Evolutionary conservation across 1,140 invertebrate genomes (phyloP).

Genomic region (Carposina sasakii): DNA sequence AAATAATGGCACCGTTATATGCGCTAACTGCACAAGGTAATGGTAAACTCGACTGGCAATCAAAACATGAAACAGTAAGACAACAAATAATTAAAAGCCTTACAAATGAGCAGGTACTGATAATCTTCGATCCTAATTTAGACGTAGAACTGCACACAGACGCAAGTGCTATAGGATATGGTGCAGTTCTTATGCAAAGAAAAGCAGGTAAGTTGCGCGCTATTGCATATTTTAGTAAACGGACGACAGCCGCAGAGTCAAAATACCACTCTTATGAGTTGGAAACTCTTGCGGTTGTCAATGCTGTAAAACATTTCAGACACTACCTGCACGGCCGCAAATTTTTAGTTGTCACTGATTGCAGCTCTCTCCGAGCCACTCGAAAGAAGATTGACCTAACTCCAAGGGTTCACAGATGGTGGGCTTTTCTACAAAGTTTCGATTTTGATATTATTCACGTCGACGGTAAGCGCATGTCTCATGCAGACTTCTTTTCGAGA

Average conservation of each 20-base stretch:
- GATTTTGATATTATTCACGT: not conserved
- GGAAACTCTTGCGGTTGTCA: constrained; percentile 23
- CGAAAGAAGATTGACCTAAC: too few relatives aligned
- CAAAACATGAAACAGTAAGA: too few relatives aligned
- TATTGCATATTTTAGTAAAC: not conserved
- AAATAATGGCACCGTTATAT: not conserved
- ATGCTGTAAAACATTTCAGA: constrained; percentile 31
- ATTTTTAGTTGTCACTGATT: constrained; percentile 26
- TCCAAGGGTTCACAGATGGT: not conserved
- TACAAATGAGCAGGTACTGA: constrained; percentile 26
- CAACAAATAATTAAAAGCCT: not conserved
- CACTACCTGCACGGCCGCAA: constrained; percentile 32
- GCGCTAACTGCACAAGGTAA: not conserved
- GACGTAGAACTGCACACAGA: constrained; percentile 17
- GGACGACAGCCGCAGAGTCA: not conserved
- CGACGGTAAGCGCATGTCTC: constrained; percentile 18
- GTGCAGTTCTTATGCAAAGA: constrained; percentile 8
- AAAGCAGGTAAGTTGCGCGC: constrained; percentile 21
- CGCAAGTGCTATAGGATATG: constrained; percentile 11
- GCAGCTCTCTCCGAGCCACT: not conserved
- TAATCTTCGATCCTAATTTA: constrained; percentile 39
- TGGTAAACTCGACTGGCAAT: not conserved
- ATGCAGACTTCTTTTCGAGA: constrained; percentile 13
- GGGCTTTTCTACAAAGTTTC: not conserved
- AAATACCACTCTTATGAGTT: not conserved